Base-by-base conservation (phyloP, 2,797 vertebrate genomes). In the Tachyglossus aculeatus region DNA sequence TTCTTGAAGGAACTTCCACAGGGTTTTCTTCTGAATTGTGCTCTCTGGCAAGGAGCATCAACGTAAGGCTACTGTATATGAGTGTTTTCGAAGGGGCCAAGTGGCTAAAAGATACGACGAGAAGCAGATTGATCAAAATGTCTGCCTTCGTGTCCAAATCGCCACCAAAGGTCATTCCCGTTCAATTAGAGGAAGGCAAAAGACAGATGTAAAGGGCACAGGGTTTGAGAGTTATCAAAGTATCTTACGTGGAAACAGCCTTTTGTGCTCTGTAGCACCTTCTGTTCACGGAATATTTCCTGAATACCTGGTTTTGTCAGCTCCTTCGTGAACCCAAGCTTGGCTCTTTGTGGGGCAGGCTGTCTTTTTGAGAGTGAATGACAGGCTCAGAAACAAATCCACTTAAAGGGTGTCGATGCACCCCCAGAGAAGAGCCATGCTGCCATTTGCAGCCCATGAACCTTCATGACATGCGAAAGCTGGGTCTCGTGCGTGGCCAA, bases 221-320 rank as follows among this genome's bases (percentile, higher is more conserved):
- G 76, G 54, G 12, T n/a, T 7, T 53, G 50, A 16, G 56, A 31
- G 64, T 73, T 70, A 68, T 77, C 5, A 16, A 67, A 41, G 19
- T 74, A 43, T 9, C 11, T 71, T 77, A 1, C 67, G 73, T 10
- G 72, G 72, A 79, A 75, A 64, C 36, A 52, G 71, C 56, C 24
- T 3, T 4, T 43, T 53, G 43, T 80, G 79, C 60, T 34, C 71
- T 16, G 59, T 12, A 22, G 36, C 29, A 41, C 58, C 45, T 39
- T 40, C 83, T 73, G 74, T 83, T 86, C 71, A 57, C 44, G 4
- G 75, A 83, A 56, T 69, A 32, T 77, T 84, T 84, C 68, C 58
- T 74, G 71, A 67, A 53, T 82, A 56, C 71, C 86, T 91, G 82
- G 78, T 87, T 87, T 80, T 88, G 86, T 90, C 83, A 85, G 78